A percentile compares a stretch with the other conserved stretches of the same genome.
Conservation (phyloP, 2,888 invertebrate species). For the Belgica antarctica region DNA sequence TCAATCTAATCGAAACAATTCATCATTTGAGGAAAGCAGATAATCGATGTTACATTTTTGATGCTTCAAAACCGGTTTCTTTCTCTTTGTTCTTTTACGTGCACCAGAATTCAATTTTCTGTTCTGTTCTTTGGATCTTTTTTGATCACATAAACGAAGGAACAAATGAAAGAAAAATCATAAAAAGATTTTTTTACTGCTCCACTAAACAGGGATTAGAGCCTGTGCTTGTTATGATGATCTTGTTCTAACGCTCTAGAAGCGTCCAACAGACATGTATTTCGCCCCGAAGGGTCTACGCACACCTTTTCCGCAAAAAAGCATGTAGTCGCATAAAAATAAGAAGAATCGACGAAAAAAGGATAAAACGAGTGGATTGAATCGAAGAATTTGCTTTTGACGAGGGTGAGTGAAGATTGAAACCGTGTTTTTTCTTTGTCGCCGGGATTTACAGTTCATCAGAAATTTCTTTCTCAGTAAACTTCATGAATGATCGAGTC, state of each 20-base stretch:
- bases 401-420: constrained; percentile 15
- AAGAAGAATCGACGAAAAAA: background rate
- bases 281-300: background rate
- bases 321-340: background rate
- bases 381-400: constrained; percentile 1
- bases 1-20: constrained; percentile 18
- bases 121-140: background rate
- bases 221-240: background rate
- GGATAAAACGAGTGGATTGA: background rate
- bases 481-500: constrained; percentile 5
- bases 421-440: too few species aligned
- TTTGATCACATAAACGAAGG: constrained; percentile 7
- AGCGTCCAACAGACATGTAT: too few species aligned
- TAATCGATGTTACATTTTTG: constrained; percentile 1
- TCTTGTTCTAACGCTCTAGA: too few species aligned
- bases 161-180: constrained; percentile 12
- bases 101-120: constrained; percentile 22
- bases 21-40: constrained; percentile 14
- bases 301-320: background rate
- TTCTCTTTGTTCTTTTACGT: background rate
- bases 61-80: background rate
- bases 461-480: background rate
- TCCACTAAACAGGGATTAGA: constrained; percentile 14
- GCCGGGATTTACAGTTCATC: too few species aligned
- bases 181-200: constrained; percentile 24